These are phyloP conservation scores for Achlya flavicornis DNA, from an alignment of 2,888 invertebrate species.

Conservation along the genomic window DNA sequence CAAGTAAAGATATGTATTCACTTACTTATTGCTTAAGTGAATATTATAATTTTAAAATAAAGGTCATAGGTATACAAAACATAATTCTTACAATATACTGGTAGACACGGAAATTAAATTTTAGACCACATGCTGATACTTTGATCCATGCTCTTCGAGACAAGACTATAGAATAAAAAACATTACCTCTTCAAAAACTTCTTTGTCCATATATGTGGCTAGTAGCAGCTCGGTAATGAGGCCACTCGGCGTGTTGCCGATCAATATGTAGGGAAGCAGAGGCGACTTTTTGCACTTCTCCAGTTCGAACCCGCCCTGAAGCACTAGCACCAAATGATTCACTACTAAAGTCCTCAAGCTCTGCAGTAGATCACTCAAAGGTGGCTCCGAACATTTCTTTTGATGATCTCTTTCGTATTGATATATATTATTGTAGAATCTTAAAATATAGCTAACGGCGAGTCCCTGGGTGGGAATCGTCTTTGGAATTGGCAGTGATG, in stretches of 20 bases:
- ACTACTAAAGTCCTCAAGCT: slow-evolving; percentile 82
- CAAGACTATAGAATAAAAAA: not conserved
- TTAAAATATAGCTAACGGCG: slow-evolving; percentile 75
- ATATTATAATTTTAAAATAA: too few species aligned
- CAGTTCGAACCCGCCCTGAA: slow-evolving; percentile 81
- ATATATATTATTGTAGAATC: slow-evolving; percentile 87
- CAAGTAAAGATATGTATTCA: too few species aligned
- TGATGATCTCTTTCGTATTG: slow-evolving; percentile 90
- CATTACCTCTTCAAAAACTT: slow-evolving; percentile 81
- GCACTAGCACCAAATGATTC: slow-evolving; percentile 83
- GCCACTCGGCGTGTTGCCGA: slow-evolving; percentile 89
- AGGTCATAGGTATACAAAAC: too few species aligned
- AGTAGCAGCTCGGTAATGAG: slow-evolving; percentile 88
- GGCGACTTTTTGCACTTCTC: slow-evolving; percentile 84
- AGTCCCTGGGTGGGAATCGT: slow-evolving; percentile 70
- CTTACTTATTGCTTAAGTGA: too few species aligned
- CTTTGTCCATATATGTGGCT: slow-evolving; percentile 85
- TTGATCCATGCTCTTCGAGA: not conserved
- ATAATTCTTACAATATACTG: too few species aligned
- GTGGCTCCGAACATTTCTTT: slow-evolving; percentile 89
- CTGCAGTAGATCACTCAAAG: slow-evolving; percentile 87
- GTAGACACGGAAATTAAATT: not conserved
- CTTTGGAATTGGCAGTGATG: slow-evolving; percentile 72
- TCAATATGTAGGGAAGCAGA: slow-evolving; percentile 87
- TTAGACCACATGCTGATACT: not conserved